Percentiles rank a stretch among this genome's conserved stretches.
Conservation (phyloP, 1,140 invertebrate species). For the Hyles euphorbiae region DNA sequence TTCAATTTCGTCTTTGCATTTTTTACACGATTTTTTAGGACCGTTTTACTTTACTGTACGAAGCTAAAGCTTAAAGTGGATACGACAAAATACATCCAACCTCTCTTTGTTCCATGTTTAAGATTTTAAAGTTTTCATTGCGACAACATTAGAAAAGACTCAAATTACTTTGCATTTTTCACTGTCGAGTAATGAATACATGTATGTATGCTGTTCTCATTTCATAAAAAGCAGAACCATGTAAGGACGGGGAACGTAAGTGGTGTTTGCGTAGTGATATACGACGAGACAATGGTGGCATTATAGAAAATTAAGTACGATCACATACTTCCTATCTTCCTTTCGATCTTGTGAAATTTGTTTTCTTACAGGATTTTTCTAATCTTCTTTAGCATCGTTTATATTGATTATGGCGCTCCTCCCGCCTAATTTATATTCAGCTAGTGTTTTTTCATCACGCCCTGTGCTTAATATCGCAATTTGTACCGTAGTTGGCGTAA, state of each 20-base stretch:
- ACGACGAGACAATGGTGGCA: no score
- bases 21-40: conserved; percentile 64
- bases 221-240: no score
- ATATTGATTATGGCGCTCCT: conserved; percentile 73
- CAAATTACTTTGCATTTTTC: no score
- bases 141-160: no score
- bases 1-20: conserved; percentile 72
- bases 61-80: conserved; percentile 37
- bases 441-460: conserved; percentile 74
- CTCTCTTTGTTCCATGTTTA: not conserved
- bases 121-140: no score
- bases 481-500: conserved; percentile 71
- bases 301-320: no score
- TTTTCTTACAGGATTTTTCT: conserved; percentile 72
- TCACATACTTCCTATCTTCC: conserved; percentile 31
- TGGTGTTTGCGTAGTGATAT: not conserved
- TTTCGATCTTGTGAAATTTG: conserved; percentile 64
- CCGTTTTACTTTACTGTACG: conserved; percentile 44
- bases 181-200: no score
- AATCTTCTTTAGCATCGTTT: conserved; percentile 74
- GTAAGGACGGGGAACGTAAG: not conserved
- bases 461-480: conserved; percentile 73
- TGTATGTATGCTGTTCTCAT: no score
- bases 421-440: conserved; percentile 74
- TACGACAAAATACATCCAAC: conserved; percentile 16